A percentile compares a stretch with the other conserved stretches of the same genome.
Conservation (phyloP, 2,797 vertebrate species). For the Phrynocephalus guinanensis region DNA sequence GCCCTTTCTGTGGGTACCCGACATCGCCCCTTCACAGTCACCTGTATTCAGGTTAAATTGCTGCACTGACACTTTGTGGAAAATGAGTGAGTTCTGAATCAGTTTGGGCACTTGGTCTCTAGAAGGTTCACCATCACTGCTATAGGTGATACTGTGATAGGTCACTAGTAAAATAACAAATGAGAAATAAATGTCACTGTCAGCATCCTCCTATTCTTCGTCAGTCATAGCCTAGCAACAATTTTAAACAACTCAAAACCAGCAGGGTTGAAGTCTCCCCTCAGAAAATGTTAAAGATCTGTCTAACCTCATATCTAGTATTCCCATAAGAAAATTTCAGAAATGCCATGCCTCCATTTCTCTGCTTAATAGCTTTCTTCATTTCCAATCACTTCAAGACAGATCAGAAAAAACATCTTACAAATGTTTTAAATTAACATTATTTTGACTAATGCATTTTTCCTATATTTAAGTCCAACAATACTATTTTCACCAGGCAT, state of each 20-base stretch:
- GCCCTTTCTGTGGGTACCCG: too few relatives aligned
- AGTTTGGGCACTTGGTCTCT: too few relatives aligned
- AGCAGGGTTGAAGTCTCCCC: background rate
- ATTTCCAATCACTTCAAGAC: constrained; percentile 9
- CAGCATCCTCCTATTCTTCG: background rate
- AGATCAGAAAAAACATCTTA: background rate
- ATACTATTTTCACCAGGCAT: background rate
- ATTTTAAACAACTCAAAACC: background rate
- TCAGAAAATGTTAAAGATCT: background rate
- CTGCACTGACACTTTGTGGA: too few relatives aligned
- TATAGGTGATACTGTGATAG: too few relatives aligned
- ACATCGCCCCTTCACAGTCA: too few relatives aligned
- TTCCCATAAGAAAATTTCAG: background rate
- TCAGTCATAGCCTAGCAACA: background rate
- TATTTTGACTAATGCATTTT: background rate
- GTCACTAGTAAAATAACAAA: too few relatives aligned
- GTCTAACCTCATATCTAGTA: background rate
- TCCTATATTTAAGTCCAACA: background rate
- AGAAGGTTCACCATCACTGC: too few relatives aligned
- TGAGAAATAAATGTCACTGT: background rate
- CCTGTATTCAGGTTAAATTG: too few relatives aligned
- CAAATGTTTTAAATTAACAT: background rate
- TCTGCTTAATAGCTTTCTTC: background rate
- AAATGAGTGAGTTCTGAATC: too few relatives aligned
- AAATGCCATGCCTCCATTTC: background rate